A percentile compares a stretch with the other conserved stretches of the same genome.
Evolutionary conservation across 2,888 invertebrate genomes (phyloP).

Genomic region (Stenurella melanura): DNA sequence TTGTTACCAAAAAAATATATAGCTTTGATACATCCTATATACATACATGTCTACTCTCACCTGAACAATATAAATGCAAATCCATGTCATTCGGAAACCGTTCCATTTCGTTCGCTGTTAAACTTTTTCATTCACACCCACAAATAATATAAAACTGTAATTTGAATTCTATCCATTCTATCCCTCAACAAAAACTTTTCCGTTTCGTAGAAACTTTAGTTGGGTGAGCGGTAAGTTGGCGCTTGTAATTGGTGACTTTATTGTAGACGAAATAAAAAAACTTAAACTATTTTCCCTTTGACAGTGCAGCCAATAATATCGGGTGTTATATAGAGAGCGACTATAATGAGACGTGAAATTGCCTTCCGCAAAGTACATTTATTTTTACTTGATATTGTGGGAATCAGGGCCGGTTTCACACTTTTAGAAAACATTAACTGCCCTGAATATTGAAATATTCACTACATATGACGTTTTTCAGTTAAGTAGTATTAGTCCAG

Average conservation of each 20-base stretch:
- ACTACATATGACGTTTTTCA: too few species aligned
- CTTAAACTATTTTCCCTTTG: not conserved
- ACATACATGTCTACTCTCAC: not conserved
- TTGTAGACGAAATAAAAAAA: not conserved
- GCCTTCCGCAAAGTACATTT: not conserved
- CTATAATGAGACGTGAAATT: not conserved
- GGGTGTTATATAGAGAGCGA: not conserved
- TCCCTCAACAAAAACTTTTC: not conserved
- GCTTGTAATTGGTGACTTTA: not conserved
- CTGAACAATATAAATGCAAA: constrained; percentile 1
- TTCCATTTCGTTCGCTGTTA: not conserved
- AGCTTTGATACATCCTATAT: not conserved
- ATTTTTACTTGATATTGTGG: not conserved
- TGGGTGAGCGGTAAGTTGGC: not conserved
- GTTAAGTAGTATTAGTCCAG: too few species aligned
- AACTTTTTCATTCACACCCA: not conserved
- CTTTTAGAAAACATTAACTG: too few species aligned
- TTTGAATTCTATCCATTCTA: not conserved
- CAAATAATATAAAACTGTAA: not conserved
- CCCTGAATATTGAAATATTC: too few species aligned
- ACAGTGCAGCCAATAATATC: not conserved
- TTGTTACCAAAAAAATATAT: too few species aligned
- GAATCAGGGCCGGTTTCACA: not conserved
- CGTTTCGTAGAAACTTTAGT: not conserved
- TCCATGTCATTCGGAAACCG: not conserved